Base-by-base conservation (phyloP, 37 sponge, comb jelly and placozoan species). In the Ianthella basta region DNA sequence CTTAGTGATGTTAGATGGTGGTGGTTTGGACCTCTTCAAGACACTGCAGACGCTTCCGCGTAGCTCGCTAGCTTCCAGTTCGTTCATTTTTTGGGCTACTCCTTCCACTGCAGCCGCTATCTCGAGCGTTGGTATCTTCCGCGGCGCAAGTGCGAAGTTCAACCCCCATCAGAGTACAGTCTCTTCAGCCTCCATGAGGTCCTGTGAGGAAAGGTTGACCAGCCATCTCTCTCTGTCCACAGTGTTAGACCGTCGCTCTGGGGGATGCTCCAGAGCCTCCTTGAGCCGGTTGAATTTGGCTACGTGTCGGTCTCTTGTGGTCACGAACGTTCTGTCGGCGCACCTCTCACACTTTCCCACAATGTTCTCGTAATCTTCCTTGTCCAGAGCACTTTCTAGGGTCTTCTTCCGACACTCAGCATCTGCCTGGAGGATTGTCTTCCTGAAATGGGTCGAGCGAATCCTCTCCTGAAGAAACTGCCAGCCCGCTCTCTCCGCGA, bases 131-230 rank as follows among this genome's bases (percentile, higher is more conserved):
- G 83, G 83, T 19, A 64, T 82, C 67, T 32, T 82, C 55, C 67
- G 66, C 32, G 83, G 83, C 5, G 83, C 83, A n/a, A 50, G 66
- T 39, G 83, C 83, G 30, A 82, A 82, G 41, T 82, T 82, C n/a
- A 82, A 41, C 16, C 67, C 83, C 20, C 20, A 18, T 13, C 50
- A 50, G 10, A 82, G 67, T 16, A 63, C 83, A 8, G 8, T 13
- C 67, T 60, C n/a, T 82, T 82, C 67, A 27, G 80, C 14, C 12
- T 66, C 68, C n/a, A n/a, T n/a, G n/a, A n/a, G n/a, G n/a, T n/a
- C n/a, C n/a, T n/a, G n/a, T n/a, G n/a, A n/a, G n/a, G n/a, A n/a
- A n/a, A n/a, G n/a, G n/a, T n/a, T n/a, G n/a, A n/a, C n/a, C n/a
- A n/a, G n/a, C n/a, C n/a, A n/a, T n/a, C n/a, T n/a, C n/a, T n/a